Evolutionary conservation across 2,113 vertebrate species (phyloP), one percentile per base, ranked within the genome.

Genomic region (Dasyurus viverrinus): DNA sequence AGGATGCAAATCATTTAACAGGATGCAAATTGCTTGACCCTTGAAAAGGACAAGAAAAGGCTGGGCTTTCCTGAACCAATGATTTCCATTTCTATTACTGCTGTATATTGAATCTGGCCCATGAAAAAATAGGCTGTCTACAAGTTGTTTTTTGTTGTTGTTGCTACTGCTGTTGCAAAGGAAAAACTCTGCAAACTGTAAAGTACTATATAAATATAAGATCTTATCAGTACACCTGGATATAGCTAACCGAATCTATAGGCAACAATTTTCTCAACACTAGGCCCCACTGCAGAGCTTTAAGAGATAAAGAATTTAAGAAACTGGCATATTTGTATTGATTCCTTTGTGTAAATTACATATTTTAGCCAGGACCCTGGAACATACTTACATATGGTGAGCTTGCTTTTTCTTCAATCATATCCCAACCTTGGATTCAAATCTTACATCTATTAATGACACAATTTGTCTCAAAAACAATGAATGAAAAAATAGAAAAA

Each of bases 21-120:
- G 93, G 89, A 91, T 19, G 8, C 89, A 95, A 93, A 92, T 52
- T 24, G 42, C 90, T 26, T 60, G 23, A 27, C 90, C n/a, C 55
- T 90, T 89, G 55, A 90, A 53, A 16, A 84, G 47, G 68, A 89
- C n/a, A 53, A 93, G 93, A 95, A 36, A 30, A 94, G 52, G 52
- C 92, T 46, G 60, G 9, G n/a, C 19, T 84, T 84, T 84, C 68
- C 6, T 27, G 19, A 24, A 1, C 4, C 3, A 8, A 22, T 3
- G 8, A 30, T 22, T 84, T 84, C 68, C 46, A 94, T 94, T 92
- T 93, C n/a, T 27, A 84, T 84, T 94, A 93, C 2, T 84, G 27
- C 42, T 57, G n/a, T 23, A 93, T 95, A 93, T 94, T 84, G 68
- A 84, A 84, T 22, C 68, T 84, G 68, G n/a, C n/a, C 19, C 68